Evolutionary conservation across 2,113 vertebrate genomes (phyloP), one percentile per base, ranked within the genome.

Genomic region (Ascaphus truei): DNA sequence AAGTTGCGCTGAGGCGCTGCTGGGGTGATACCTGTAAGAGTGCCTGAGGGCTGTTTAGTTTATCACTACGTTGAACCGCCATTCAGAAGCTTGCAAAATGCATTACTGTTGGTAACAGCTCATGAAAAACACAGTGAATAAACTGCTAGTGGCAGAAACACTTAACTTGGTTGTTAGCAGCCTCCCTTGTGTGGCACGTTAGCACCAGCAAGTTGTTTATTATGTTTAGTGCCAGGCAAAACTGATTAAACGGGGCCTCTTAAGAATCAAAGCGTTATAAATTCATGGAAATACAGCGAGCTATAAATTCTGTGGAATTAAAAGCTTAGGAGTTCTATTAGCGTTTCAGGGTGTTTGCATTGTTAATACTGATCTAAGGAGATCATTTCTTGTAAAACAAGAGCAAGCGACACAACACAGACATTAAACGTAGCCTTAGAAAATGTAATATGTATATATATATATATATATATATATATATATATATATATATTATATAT

Each of bases 241-340:
- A 96, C 92, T 93, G 94, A 98, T 98, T 98, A 96, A 95, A 94
- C 89, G 88, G 88, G 90, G 94, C 93, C n/a, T 95, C 90, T 95
- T 95, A 95, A 95, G 92, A 96, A 96, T 95, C 92, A 94, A 94
- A 94, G 94, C 89, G 92, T 97, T 98, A 95, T 93, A 96, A 97
- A 98, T 98, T 95, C 95, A 98, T 98, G 92, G 91, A 96, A 98
- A 98, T 94, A 95, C 92, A 95, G 92, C 92, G 86, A 91, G 94
- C 94, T 94, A 95, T 94, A 98, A 95, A 98, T 95, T 94, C 94
- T 90, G 85, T 77, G 93, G 94, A 98, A 97, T 98, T 96, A 97
- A 95, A 95, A 94, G 95, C 96, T 98, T 96, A 95, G 91, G 90
- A 87, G 85, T 89, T 87, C 93, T 95, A 95, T 96, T 94, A 93